Evolutionary conservation across 2,888 invertebrate species (phyloP), one percentile per base, ranked within the genome.

Genomic region (Zhengitettix transpicula): DNA sequence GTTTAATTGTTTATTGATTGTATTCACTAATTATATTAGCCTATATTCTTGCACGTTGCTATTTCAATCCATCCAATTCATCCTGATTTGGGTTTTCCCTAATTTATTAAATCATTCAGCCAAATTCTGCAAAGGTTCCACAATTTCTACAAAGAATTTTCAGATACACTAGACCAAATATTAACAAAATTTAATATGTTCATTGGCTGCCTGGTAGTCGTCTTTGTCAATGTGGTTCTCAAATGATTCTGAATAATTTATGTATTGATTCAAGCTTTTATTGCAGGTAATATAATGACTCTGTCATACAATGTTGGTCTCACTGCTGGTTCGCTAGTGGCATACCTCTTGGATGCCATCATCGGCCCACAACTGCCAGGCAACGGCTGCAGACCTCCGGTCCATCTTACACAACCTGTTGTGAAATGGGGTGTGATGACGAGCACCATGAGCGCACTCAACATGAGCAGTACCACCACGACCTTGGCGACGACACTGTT

Each of bases 261-360:
- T 14, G 8, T 14, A 47, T 47, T 47, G n/a, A 47, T 47, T 47
- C 2, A 14, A 47, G 12, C 47, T 47, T 47, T 47, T 47, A 10
- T 42, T 60, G 10, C 75, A 87, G 89, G 89, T 56, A 94, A 94
- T 71, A 89, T 94, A 73, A 94, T 94, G 93, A 94, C 93, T 0
- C 72, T 94, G 2, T 89, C 91, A 0, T 94, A 94, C 74, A 92
- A 89, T 72, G 81, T 90, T 51, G 94, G 93, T 0, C 76, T 94
- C 57, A 85, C 91, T 0, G 81, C 85, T 0, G 94, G 94, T 1
- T 87, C 92, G 0, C 73, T 89, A 16, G 82, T 90, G 58, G 91
- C 93, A 1, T 94, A 93, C 69, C 76, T 88, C 17, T 77, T 94
- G 63, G 80, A 87, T 67, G 73, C 71, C 17, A 67, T 74, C 52